Base-by-base conservation (phyloP, 2,888 invertebrate species). In the Drosophila tripunctata region DNA sequence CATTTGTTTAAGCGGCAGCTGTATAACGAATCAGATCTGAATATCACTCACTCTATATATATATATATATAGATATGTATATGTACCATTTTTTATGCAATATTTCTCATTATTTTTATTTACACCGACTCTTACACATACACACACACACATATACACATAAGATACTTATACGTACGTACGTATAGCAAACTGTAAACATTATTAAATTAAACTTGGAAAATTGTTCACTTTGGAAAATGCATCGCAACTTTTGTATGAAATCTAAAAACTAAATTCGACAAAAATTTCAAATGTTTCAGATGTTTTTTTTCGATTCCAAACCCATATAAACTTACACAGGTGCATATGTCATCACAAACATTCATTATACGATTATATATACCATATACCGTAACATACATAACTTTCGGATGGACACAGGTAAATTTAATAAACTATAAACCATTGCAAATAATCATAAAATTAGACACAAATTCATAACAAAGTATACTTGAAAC, bases 81-180 rank as follows among this genome's bases (percentile, higher is more conserved):
- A 45, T 57, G 45, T 21, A 54, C 41, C 50, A 41, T 44, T 52
- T 75, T 57, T 60, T 66, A 66, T 69, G 81, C 81, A 69, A 76
- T 80, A 79, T 76, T 83, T 80, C 66, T 77, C 66, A 77, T 80
- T 83, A 74, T 24, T 43, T 74, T 80, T 56, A 64, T 60, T 68
- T 57, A 47, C 41, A 78, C 61, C 66, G 41, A 61, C 43, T 55
- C 64, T 41, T 33, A 60, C 62, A 74, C 50, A 56, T 50, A 27
- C 41, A 58, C 48, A 70, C 40, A 48, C 64, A 64, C n/a, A n/a
- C n/a, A 56, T 50, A 27, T 43, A 58, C 48, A 70, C 40, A 48
- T 70, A 64, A 74, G 51, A 44, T 58, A 58, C 51, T 21, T 55
- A 64, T 51, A 50, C 33, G 27, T 19, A 50, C 33, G 27, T 19